These are phyloP conservation scores for Podabrus alpinus DNA, from an alignment of 2,888 invertebrate species.

Conservation along the genomic window DNA sequence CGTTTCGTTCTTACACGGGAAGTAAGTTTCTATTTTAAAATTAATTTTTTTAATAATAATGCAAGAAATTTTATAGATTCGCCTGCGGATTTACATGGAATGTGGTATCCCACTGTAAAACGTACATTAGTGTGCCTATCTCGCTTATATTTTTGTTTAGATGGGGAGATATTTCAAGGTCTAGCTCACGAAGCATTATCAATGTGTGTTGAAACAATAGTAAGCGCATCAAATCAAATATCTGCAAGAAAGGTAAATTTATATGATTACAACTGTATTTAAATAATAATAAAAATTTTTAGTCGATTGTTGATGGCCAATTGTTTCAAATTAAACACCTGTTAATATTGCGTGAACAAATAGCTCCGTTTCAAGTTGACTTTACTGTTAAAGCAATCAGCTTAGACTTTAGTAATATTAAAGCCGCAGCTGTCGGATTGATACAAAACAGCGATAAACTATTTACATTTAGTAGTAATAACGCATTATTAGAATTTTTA, in stretches of 20 bases:
- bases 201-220: constrained; percentile 88
- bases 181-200: constrained; percentile 94
- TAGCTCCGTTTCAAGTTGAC: constrained; percentile 96
- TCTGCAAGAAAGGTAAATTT: constrained; percentile 65
- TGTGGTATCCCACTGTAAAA: constrained; percentile 99
- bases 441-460: constrained; percentile 80
- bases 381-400: constrained; percentile 91
- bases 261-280: background rate
- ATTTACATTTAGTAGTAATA: constrained; percentile 80
- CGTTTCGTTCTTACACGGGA: constrained; percentile 57
- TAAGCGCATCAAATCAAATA: constrained; percentile 80
- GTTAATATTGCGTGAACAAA: constrained; percentile 94
- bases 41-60: background rate
- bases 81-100: constrained; percentile 89
- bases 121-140: constrained; percentile 94
- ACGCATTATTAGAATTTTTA: constrained; percentile 90
- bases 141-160: constrained; percentile 88
- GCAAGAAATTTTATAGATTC: constrained; percentile 41
- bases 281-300: constrained; percentile 35
- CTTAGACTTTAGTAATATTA: constrained; percentile 91
- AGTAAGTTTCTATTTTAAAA: constrained; percentile 42
- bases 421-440: constrained; percentile 78
- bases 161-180: constrained; percentile 94
- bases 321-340: constrained; percentile 98
- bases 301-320: constrained; percentile 87